Percentiles rank a stretch among this genome's conserved stretches.
Conservation (phyloP, 2,797 vertebrate genomes). For the Cryptoprocta ferox region DNA sequence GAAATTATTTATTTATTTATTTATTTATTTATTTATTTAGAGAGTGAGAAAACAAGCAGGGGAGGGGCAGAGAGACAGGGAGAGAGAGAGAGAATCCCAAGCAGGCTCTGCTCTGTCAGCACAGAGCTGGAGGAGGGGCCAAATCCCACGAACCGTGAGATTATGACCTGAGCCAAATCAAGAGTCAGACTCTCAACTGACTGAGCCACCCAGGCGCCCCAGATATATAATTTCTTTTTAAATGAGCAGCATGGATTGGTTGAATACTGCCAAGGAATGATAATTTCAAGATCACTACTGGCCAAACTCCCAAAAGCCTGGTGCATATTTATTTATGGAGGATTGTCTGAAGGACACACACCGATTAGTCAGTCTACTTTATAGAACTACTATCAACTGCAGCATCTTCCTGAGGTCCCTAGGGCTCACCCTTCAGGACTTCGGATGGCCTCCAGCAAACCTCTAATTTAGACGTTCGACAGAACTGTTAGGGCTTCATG, state of each 20-base stretch:
- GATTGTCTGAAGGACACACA: background rate
- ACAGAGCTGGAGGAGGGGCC: too few species aligned
- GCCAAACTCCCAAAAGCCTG: background rate
- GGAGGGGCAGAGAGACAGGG: too few species aligned
- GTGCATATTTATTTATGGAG: background rate
- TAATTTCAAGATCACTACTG: background rate
- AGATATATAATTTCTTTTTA: background rate
- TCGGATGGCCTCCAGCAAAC: background rate
- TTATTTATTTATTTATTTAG: too few species aligned
- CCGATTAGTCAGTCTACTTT: background rate
- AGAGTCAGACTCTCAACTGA: too few species aligned
- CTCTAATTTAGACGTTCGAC: background rate
- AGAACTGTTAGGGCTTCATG: background rate
- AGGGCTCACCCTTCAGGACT: fast-evolving
- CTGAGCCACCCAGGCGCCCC: too few species aligned
- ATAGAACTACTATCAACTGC: background rate
- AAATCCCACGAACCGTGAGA: too few species aligned
- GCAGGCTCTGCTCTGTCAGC: too few species aligned
- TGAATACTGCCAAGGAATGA: background rate
- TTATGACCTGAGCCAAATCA: too few species aligned
- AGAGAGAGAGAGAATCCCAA: too few species aligned
- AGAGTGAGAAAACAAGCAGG: too few species aligned
- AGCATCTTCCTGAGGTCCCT: background rate
- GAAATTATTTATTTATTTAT: too few species aligned
- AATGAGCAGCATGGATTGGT: background rate